These are phyloP conservation scores for Tortrix viridana DNA, from an alignment of 2,888 invertebrate species.

Conservation along the genomic window DNA sequence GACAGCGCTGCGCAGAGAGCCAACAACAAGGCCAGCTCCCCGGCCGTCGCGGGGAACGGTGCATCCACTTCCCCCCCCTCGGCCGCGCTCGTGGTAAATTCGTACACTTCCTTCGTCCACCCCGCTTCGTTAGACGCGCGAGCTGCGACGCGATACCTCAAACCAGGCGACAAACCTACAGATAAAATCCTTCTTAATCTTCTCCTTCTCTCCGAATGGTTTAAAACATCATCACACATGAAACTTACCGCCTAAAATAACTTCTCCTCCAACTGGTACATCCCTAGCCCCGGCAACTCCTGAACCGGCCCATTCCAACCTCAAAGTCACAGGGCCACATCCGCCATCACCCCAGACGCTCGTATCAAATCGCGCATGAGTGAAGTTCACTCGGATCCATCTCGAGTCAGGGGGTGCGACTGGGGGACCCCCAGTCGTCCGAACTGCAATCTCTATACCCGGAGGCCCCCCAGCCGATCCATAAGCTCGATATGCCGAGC, in stretches of 20 bases:
- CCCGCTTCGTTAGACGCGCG: conserved; percentile 86
- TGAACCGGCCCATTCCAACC: conserved; percentile 87
- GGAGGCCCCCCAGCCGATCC: conserved; percentile 92
- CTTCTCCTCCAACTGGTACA: conserved; percentile 76
- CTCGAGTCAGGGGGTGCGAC: conserved; percentile 88
- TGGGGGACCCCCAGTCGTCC: conserved; percentile 87
- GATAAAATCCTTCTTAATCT: background rate
- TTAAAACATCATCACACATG: background rate
- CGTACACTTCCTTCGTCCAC: conserved; percentile 84
- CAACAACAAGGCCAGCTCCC: conserved; percentile 74
- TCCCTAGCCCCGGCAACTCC: conserved; percentile 76
- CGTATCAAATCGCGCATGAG: conserved; percentile 91
- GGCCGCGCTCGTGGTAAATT: conserved; percentile 83
- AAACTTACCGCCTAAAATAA: conserved; percentile 71
- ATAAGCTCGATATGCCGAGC: conserved; percentile 92
- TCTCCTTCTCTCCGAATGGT: no score
- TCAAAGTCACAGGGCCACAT: conserved; percentile 92
- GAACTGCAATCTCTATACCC: conserved; percentile 89
- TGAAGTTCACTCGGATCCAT: conserved; percentile 91
- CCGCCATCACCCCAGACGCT: conserved; percentile 93
- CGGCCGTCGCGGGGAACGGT: conserved; percentile 76
- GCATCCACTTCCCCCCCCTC: conserved; percentile 81
- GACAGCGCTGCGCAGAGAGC: conserved; percentile 83
- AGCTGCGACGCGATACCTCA: conserved; percentile 85
- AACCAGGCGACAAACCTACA: conserved; percentile 79